A percentile compares a stretch with the other conserved stretches of the same genome.
Conservation (phyloP, 2,113 vertebrate species). For the Perccottus glenii region DNA sequence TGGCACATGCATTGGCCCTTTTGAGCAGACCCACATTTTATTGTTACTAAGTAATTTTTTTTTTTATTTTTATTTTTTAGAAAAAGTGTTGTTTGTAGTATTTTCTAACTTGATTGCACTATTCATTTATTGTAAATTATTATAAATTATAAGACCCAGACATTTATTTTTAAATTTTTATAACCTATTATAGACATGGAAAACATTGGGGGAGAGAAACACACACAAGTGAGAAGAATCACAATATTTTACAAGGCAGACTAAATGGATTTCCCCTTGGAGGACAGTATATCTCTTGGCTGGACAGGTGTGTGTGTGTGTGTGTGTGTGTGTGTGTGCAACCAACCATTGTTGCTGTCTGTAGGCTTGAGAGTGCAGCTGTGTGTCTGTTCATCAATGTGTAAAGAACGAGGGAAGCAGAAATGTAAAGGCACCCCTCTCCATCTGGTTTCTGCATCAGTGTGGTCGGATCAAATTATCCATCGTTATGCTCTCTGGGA, state of each 20-base stretch:
- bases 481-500: constrained; percentile 74
- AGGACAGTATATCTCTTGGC: constrained; percentile 53
- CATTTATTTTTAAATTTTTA: constrained; percentile 29
- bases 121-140: neutral
- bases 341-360: constrained; percentile 19
- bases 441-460: constrained; percentile 79
- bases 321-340: constrained; percentile 36
- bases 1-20: too few relatives aligned
- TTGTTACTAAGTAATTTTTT: too few relatives aligned
- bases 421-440: constrained; percentile 43
- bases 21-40: too few relatives aligned
- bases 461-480: constrained; percentile 67
- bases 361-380: constrained; percentile 11
- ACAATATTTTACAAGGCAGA: constrained; percentile 62
- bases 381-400: constrained; percentile 34
- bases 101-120: too few relatives aligned
- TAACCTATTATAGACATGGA: constrained; percentile 37
- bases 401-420: constrained; percentile 35
- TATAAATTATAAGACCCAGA: neutral
- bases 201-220: constrained; percentile 41
- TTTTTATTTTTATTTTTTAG: too few relatives aligned
- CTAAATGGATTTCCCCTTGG: constrained; percentile 62
- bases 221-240: constrained; percentile 57
- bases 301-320: constrained; percentile 61
- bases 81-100: too few relatives aligned